Evolutionary conservation across 2,888 invertebrate genomes (phyloP), one percentile per base, ranked within the genome.

Genomic region (Rhopalosiphum nymphaeae): DNA sequence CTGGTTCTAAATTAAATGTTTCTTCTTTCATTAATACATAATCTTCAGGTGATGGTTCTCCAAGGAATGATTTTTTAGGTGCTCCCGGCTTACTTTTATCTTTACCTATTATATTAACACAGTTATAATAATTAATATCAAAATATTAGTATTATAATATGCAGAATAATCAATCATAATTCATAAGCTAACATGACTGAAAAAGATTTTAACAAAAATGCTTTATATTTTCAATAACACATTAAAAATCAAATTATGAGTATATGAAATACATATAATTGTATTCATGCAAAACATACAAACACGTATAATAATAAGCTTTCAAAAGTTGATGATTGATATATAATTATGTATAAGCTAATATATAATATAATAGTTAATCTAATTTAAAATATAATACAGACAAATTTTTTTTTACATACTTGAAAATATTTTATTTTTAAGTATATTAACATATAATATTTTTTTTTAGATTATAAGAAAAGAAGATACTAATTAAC

Each of bases 1-100:
- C 94, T 42, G 95, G 95, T 91, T 95, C 95, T 49, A 95, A 94
- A 94, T 94, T 95, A 85, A 95, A 95, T n/a, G 95, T 95, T 94
- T 95, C 95, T 95, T 95, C 95, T 91, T 95, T 95, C 95, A 95
- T 95, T 26, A 95, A 94, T 49, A 95, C 95, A 95, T 95, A 95
- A 95, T 95, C 95, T 84, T 95, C 95, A n/a, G 95, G 95, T 56
- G 95, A 95, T 42, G 95, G 95, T 85, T 95, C 95, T 4, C 95
- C 95, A 26, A 95, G 94, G 5, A 90, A 53, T 42, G 90, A 86
- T 86, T 29, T 94, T 89, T 93, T 93, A 44, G 53, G 29, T 42
- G 26, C 26, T 49, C 25, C 78, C 0, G 26, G 26, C 3, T 87
- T 67, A 61, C 5, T 89, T 53, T 93, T 90, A 46, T 93, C 93